Conservation (phyloP, 2,113 vertebrate species). For the Odobenus rosmarus region DNA sequence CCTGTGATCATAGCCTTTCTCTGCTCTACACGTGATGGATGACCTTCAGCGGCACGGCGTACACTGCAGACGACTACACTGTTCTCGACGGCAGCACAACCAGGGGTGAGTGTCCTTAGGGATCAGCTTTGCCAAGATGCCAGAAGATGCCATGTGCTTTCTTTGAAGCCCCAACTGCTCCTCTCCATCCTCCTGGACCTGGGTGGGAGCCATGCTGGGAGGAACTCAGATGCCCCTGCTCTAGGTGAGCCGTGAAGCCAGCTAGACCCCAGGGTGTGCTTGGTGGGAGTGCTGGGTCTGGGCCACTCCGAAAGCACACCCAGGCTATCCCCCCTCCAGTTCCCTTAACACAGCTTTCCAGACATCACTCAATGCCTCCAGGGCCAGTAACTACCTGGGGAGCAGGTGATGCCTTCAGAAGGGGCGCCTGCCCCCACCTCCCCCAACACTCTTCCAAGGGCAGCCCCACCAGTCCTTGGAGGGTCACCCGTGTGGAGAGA, state of each 20-base stretch:
- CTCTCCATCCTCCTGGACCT: neutral
- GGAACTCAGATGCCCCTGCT: neutral
- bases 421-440: neutral
- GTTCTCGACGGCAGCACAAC: neutral
- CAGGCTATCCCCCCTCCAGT: neutral
- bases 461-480: no score
- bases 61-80: neutral
- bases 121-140: constrained; percentile 22
- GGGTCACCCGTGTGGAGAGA: neutral
- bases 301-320: neutral
- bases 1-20: neutral
- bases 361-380: constrained; percentile 11
- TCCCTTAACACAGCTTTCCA: neutral
- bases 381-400: neutral
- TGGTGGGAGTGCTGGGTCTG: neutral
- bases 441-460: neutral
- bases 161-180: neutral
- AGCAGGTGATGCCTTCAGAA: neutral
- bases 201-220: neutral
- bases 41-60: neutral
- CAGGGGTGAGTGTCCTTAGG: neutral
- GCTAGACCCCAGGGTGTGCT: neutral
- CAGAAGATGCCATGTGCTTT: constrained; percentile 40
- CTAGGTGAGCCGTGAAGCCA: neutral
- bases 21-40: neutral